Evolutionary conservation across 2,113 vertebrate genomes (phyloP).

Genomic region (Capra hircus): DNA sequence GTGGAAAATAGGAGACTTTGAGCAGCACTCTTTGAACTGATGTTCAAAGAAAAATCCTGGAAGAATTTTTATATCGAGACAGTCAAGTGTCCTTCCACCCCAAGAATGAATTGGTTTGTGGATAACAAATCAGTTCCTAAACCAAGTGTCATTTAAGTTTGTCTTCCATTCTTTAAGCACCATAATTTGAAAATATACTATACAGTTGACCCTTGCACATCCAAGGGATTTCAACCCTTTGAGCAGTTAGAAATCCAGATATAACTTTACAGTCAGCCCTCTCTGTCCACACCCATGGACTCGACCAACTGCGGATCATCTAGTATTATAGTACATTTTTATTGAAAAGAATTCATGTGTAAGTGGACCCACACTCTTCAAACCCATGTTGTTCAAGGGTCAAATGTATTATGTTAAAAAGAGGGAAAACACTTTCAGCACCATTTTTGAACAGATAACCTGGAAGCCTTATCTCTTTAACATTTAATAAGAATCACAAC

Average conservation of each 20-base stretch:
- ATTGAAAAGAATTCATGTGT: not conserved
- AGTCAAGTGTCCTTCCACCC: not conserved
- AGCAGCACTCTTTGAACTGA: not conserved
- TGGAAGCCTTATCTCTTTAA: not conserved
- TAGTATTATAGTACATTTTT: not conserved
- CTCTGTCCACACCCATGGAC: not conserved
- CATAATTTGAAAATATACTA: not conserved
- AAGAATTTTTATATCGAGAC: not conserved
- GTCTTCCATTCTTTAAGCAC: not conserved
- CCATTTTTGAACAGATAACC: not conserved
- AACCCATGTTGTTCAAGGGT: not conserved
- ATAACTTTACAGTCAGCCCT: not conserved
- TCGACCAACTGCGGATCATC: not conserved
- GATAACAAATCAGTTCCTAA: not conserved
- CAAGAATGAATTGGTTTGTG: not conserved
- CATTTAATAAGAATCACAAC: not conserved
- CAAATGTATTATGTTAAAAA: not conserved
- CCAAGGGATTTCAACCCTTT: not conserved
- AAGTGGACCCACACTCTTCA: not conserved
- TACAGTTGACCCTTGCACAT: not conserved
- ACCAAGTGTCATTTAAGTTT: slow-evolving; percentile 5
- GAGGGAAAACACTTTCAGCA: not conserved
- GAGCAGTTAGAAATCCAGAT: not conserved
- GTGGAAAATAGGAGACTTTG: not conserved
- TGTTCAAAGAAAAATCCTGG: not conserved